Base-by-base conservation (phyloP, 2,888 invertebrate species). In the Chalcis sispes region DNA sequence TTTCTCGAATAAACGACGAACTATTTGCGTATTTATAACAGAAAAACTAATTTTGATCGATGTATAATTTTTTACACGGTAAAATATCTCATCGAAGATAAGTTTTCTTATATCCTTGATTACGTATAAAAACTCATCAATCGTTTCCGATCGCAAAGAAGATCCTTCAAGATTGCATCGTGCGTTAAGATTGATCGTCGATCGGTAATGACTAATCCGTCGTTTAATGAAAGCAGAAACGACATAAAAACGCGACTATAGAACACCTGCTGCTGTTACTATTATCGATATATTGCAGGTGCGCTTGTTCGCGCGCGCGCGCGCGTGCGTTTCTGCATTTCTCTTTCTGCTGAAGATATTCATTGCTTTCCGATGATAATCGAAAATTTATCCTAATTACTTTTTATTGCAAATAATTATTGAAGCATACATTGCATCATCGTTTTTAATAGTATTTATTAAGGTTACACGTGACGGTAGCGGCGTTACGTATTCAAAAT, bases 121-220 rank as follows among this genome's bases (percentile, higher is more conserved):
- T 69, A 62, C 61, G 29, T 13, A 23, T 29, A 29, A 29, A 25
- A 18, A 18, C 46, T 65, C 71, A 75, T 75, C 69, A 71, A 75
- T 75, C 75, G 29, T 65, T n/a, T 48, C 72, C 61, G 77, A 20
- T 79, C 64, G 20, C n/a, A 66, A 46, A 32, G 71, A 25, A 64
- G 67, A 67, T 69, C 69, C 48, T 13, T 77, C 72, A 75, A 67
- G 59, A 69, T 73, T 69, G 72, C 50, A 67, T 46, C 64, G 64
- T 69, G 59, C 36, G 54, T 75, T 69, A 75, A 74, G 56, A 80
- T 83, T 86, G 85, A 85, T 86, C 84, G 86, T 86, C 83, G 85
- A 85, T 83, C 82, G 75, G 71, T 80, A 79, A 78, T 82, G 82
- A 84, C 83, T 86, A 86, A 87, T 86, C 85, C 84, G 81, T 83